Conservation (phyloP, 2,113 vertebrate genomes). For the Bambusicola thoracicus region DNA sequence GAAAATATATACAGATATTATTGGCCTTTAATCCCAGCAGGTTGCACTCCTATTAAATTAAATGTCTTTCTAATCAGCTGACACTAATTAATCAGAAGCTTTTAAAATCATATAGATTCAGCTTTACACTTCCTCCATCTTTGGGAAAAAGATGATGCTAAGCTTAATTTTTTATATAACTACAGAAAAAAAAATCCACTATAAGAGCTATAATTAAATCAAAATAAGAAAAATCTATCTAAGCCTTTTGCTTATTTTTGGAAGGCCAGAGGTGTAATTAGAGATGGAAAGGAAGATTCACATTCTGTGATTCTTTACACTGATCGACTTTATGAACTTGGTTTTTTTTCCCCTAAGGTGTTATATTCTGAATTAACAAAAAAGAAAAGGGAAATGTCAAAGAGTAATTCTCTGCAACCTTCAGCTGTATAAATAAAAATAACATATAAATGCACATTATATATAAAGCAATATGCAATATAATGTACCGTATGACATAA, state of each 20-base stretch:
- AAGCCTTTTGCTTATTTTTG: background rate
- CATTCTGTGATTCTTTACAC: background rate
- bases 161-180: background rate
- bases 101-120: slow-evolving; percentile 30
- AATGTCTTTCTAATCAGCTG: slow-evolving; percentile 7
- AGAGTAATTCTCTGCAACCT: background rate
- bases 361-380: background rate
- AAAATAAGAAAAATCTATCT: background rate
- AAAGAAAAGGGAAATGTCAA: background rate
- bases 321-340: background rate
- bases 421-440: background rate
- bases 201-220: background rate
- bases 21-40: background rate
- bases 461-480: background rate
- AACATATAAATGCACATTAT: background rate
- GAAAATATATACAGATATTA: background rate
- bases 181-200: background rate
- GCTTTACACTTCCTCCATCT: background rate
- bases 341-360: background rate
- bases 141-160: background rate
- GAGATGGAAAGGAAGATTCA: background rate
- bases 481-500: background rate
- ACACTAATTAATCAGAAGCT: slow-evolving; percentile 11
- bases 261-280: background rate
- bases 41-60: background rate